These are phyloP conservation scores for Bothrops alternatus DNA, from an alignment of 2,797 vertebrate species.

Conservation along the genomic window DNA sequence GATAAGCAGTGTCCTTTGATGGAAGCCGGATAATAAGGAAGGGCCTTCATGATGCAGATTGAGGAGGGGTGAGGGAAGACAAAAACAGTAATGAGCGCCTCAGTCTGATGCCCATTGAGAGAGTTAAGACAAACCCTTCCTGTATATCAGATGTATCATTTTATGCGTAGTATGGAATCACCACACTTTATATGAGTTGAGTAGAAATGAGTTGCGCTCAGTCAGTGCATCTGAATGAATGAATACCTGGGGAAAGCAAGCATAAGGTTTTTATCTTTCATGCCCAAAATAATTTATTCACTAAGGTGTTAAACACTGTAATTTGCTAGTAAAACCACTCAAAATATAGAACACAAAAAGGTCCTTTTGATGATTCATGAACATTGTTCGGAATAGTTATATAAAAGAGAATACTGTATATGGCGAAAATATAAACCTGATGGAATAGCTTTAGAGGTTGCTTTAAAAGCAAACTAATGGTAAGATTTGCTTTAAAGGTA, in stretches of 20 bases:
- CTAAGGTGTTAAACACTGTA: neutral
- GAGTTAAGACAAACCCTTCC: neutral
- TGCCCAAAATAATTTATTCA: neutral
- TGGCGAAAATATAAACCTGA: neutral
- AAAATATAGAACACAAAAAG: neutral
- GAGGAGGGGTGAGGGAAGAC: neutral
- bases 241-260: neutral
- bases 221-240: neutral
- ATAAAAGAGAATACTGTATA: neutral
- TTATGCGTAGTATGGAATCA: neutral
- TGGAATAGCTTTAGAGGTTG: neutral
- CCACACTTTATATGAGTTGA: neutral
- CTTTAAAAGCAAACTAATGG: neutral
- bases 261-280: neutral
- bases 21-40: neutral
- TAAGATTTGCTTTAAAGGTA: conserved; percentile 65
- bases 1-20: neutral
- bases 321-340: neutral
- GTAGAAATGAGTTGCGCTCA: neutral
- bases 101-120: neutral
- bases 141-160: neutral
- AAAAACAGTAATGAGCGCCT: neutral
- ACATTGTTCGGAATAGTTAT: neutral
- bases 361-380: neutral
- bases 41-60: neutral